phyloP scores from a whole-genome alignment of 1,140 invertebrate genomes.

The Trichogramma pretiosum region DNA sequence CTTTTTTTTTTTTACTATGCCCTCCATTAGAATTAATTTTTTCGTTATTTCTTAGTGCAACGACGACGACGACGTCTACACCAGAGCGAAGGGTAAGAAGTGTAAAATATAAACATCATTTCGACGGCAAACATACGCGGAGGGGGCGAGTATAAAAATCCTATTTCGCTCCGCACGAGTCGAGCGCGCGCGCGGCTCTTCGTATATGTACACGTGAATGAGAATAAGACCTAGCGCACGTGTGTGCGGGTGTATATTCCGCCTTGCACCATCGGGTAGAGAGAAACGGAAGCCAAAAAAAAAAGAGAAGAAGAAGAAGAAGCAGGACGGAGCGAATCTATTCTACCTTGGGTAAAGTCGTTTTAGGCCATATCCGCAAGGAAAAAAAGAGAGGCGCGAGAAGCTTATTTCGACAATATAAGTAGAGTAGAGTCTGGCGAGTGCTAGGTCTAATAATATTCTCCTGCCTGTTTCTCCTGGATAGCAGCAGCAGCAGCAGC shows the following conservation, averaged over 20 bases:
- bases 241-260: neutral
- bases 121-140: too few species aligned
- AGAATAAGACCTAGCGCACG: too few species aligned
- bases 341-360: neutral
- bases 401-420: slow-evolving; percentile 39
- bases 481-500: neutral
- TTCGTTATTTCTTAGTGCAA: slow-evolving; percentile 3
- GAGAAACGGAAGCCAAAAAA: slow-evolving; percentile 12
- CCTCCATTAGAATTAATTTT: slow-evolving; percentile 8
- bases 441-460: slow-evolving; percentile 43
- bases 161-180: too few species aligned
- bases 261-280: slow-evolving; percentile 18
- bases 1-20: too few species aligned
- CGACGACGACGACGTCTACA: too few species aligned
- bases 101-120: too few species aligned
- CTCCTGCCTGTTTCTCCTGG: slow-evolving; percentile 25
- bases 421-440: slow-evolving; percentile 23
- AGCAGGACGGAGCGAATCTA: slow-evolving; percentile 3
- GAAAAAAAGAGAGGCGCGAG: neutral
- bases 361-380: slow-evolving; percentile 3
- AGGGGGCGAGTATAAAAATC: too few species aligned
- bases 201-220: too few species aligned
- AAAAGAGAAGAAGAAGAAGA: neutral
- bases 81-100: too few species aligned
- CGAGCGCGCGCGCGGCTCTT: too few species aligned